These are phyloP conservation scores for Parambassis ranga DNA, from an alignment of 2,797 vertebrate genomes.

Conservation along the genomic window DNA sequence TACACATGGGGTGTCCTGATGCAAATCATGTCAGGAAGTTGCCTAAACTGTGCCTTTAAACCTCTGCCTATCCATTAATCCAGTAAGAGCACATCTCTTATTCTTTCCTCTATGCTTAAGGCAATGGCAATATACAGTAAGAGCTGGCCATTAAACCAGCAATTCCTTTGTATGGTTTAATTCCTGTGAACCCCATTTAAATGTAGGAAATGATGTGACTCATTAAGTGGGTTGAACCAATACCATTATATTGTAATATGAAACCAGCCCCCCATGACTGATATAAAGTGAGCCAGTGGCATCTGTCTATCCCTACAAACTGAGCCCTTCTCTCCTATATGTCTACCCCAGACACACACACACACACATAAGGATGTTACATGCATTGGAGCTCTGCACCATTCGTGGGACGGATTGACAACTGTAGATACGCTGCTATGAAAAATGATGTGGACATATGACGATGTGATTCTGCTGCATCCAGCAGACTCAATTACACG, in stretches of 20 bases:
- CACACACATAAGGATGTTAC: constrained; percentile 14
- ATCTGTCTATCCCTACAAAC: not conserved
- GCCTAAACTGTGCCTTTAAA: not conserved
- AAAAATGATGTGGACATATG: constrained; percentile 14
- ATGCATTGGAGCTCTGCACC: constrained; percentile 7
- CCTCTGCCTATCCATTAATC: not conserved
- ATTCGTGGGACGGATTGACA: constrained; percentile 46
- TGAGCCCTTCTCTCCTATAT: not conserved
- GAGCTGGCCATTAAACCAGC: constrained; percentile 44
- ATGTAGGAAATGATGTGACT: constrained; percentile 44
- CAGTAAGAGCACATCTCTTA: not conserved
- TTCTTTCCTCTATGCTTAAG: constrained; percentile 11
- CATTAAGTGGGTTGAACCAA: constrained; percentile 45
- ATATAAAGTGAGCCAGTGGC: constrained; percentile 22
- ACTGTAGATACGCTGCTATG: constrained; percentile 17
- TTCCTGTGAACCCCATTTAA: constrained; percentile 31
- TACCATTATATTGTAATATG: constrained; percentile 37
- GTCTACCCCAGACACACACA: not conserved
- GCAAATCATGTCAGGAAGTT: constrained; percentile 31
- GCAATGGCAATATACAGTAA: constrained; percentile 13
- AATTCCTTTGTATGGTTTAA: constrained; percentile 24
- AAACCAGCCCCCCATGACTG: constrained; percentile 26
- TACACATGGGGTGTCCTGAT: constrained; percentile 32
- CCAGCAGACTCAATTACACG: constrained; percentile 11
- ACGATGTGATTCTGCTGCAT: not conserved